A percentile compares a stretch with the other conserved stretches of the same genome.
phyloP scores from a whole-genome alignment of 2,113 vertebrate genomes.

The Cnemophilus loriae region DNA sequence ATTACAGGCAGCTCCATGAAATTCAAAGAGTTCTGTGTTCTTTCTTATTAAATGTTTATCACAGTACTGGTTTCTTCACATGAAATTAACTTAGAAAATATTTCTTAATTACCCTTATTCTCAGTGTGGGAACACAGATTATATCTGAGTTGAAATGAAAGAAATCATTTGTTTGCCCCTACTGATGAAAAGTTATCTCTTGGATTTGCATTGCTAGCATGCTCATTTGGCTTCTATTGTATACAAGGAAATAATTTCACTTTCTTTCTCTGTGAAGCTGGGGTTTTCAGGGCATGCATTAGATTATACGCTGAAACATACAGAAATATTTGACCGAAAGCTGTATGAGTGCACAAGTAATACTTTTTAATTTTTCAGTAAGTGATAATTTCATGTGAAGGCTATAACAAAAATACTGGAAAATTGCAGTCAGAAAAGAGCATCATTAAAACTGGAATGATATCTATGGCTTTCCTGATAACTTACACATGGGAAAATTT shows the following conservation, averaged over 20 bases:
- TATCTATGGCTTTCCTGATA: background rate
- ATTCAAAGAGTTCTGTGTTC: slow-evolving; percentile 52
- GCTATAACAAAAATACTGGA: background rate
- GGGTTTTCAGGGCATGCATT: background rate
- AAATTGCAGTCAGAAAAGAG: background rate
- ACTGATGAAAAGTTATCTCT: background rate
- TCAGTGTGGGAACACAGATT: slow-evolving; percentile 30
- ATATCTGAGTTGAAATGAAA: slow-evolving; percentile 34
- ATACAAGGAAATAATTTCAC: background rate
- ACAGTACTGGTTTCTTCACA: background rate
- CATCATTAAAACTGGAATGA: background rate
- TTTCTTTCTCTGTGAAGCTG: background rate
- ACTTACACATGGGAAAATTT: background rate
- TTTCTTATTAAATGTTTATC: slow-evolving; percentile 26
- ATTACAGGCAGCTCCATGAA: background rate
- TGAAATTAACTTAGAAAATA: slow-evolving; percentile 24
- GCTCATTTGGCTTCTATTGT: background rate
- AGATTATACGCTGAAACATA: background rate
- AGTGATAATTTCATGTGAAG: background rate
- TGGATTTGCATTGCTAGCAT: background rate
- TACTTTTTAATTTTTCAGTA: background rate
- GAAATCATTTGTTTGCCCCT: slow-evolving; percentile 6
- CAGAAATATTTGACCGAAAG: background rate
- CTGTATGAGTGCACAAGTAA: background rate
- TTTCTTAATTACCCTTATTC: slow-evolving; percentile 14